These are phyloP conservation scores for Sebastes flavidus DNA, from an alignment of 2,797 vertebrate genomes.

Conservation along the genomic window DNA sequence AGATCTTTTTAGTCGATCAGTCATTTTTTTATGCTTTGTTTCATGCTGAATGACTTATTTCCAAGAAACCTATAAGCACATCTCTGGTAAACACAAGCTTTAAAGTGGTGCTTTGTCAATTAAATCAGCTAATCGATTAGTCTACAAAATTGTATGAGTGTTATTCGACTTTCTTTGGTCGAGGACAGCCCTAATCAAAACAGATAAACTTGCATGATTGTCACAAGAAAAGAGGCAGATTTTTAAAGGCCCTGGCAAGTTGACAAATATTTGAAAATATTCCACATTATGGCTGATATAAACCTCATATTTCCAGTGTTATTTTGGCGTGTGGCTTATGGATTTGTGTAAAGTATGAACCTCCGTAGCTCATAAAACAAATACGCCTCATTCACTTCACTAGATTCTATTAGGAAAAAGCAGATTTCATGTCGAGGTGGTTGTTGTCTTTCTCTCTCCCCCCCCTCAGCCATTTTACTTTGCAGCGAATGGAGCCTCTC, in stretches of 20 bases:
- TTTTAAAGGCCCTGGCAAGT: neutral
- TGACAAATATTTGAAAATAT: neutral
- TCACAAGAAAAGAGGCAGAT: neutral
- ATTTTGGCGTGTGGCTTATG: neutral
- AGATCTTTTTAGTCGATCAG: too few species aligned
- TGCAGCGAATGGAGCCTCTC: slow-evolving; percentile 17
- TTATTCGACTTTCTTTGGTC: neutral
- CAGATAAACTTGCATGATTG: neutral
- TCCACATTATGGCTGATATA: neutral
- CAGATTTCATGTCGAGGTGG: neutral
- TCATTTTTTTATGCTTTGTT: too few species aligned
- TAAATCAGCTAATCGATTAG: too few species aligned
- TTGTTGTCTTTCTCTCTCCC: neutral
- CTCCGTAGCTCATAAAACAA: neutral
- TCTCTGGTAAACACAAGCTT: too few species aligned
- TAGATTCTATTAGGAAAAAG: neutral
- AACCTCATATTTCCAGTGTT: neutral
- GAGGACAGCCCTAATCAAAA: neutral
- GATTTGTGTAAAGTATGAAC: neutral
- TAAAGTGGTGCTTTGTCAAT: too few species aligned
- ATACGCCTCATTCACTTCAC: neutral
- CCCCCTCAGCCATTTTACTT: slow-evolving; percentile 29
- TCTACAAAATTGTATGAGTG: too few species aligned
- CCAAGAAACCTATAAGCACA: too few species aligned
- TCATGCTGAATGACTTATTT: too few species aligned